A percentile compares a stretch with the other conserved stretches of the same genome.
These are phyloP conservation scores for Salvelinus alpinus DNA, from an alignment of 2,113 vertebrate species.

Conservation along the genomic window DNA sequence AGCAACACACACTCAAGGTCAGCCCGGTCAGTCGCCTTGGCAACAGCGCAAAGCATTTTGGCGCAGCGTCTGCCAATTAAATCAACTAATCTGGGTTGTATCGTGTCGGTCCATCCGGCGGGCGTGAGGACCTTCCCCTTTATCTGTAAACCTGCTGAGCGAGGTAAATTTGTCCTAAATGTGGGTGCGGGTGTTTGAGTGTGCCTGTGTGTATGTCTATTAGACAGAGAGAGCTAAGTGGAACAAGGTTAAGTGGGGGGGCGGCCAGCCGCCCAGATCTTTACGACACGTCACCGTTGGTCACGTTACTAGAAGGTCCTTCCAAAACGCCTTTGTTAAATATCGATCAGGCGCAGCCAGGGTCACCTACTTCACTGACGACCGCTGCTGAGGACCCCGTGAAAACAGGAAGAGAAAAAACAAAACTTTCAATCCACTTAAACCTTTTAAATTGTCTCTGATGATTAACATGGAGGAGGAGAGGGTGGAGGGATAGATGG, in stretches of 20 bases:
- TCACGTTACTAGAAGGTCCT: background rate
- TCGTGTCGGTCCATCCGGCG: constrained; percentile 32
- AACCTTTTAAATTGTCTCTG: constrained; percentile 56
- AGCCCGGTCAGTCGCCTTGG: constrained; percentile 60
- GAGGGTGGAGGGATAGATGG: too few relatives aligned
- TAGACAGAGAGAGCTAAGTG: constrained; percentile 23
- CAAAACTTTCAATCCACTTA: constrained; percentile 70
- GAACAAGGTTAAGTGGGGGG: constrained; percentile 24
- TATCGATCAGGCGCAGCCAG: constrained; percentile 25
- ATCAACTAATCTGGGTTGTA: constrained; percentile 54
- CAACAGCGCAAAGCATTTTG: constrained; percentile 65
- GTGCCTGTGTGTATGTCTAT: background rate
- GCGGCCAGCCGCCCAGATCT: background rate
- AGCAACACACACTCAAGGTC: background rate
- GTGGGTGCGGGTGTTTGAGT: constrained; percentile 30
- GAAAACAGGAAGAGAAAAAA: constrained; percentile 25
- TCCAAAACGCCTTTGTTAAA: constrained; percentile 13
- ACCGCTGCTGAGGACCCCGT: constrained; percentile 39
- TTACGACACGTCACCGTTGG: constrained; percentile 5
- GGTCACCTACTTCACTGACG: constrained; percentile 58
- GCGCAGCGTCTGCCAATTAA: constrained; percentile 69
- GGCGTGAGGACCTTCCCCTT: constrained; percentile 54
- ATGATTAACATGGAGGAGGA: constrained; percentile 53
- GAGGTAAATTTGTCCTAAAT: constrained; percentile 44
- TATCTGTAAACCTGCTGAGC: constrained; percentile 66